Base-by-base conservation (phyloP, 2,113 vertebrate species). In the Rissa tridactyla region DNA sequence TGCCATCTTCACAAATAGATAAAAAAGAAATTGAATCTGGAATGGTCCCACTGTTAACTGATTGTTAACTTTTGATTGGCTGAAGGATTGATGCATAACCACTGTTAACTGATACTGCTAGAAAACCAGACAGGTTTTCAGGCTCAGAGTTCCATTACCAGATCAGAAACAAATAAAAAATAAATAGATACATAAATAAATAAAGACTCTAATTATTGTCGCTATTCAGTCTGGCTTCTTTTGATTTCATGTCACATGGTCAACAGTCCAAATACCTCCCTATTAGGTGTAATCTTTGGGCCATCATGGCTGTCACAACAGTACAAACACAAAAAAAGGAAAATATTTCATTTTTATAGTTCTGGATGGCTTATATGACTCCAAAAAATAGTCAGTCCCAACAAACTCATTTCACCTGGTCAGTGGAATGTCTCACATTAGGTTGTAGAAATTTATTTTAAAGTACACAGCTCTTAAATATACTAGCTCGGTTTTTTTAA, bases 401-500 rank as follows among this genome's bases (percentile, higher is more conserved):
- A 47, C 5, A 81, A 82, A 79, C 0, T 6, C 6, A 0, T n/a
- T 61, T 61, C n/a, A 57, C 6, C 1, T 40, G 2, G 19, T 44
- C 21, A 42, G 17, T 34, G 40, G 77, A 52, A 78, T 47, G 62
- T 78, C 2, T 2, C 49, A 64, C 1, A 1, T 27, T 75, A 46
- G 3, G 11, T 47, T 70, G 21, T 62, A 49, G 55, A 57, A 82
- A 79, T 7, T 27, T 6, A 62, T 70, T 68, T 82, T 62, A 32
- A 85, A 62, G 49, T 46, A 11, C 4, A 19, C 0, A 13, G 15
- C 12, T 62, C 29, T 58, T 8, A 71, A 68, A 46, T 15, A 26
- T 20, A 52, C 1, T 26, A 32, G 2, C 11, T 70, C 4, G 0
- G 3, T 13, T 38, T 30, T 54, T 34, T 36, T 11, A 2, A 47